Evolutionary conservation across 2,888 invertebrate species (phyloP).

Genomic region (Zootermopsis nevadensis): DNA sequence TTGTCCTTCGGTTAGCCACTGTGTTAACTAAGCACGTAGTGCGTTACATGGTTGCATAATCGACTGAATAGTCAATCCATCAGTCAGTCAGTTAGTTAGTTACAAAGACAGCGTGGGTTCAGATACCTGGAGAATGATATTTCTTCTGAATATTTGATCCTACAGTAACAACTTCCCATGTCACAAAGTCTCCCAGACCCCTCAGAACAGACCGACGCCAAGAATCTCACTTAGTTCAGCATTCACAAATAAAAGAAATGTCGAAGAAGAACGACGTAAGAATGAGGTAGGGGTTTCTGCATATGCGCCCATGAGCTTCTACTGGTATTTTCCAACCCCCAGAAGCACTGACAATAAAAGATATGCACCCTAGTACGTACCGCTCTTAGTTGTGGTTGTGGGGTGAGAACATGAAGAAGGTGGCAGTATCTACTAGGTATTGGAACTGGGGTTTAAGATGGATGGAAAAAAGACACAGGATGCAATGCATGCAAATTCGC

Average conservation of each 20-base stretch:
- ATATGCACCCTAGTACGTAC: conserved; percentile 14
- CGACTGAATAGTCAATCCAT: too few relatives aligned
- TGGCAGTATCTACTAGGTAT: not conserved
- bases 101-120: too few relatives aligned
- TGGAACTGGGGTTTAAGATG: too few relatives aligned
- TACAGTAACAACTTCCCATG: too few relatives aligned
- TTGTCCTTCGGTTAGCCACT: too few relatives aligned
- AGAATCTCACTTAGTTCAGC: not conserved
- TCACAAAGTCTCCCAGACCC: not conserved
- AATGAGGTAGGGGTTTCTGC: conserved; percentile 28
- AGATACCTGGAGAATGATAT: too few relatives aligned
- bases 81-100: too few relatives aligned
- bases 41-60: too few relatives aligned
- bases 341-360: conserved; percentile 46
- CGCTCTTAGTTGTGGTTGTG: not conserved
- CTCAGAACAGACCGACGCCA: not conserved
- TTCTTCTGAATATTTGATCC: not conserved
- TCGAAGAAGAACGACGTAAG: not conserved
- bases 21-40: too few relatives aligned
- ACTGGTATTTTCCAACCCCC: conserved; percentile 19
- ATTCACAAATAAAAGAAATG: not conserved
- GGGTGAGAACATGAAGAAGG: conserved; percentile 8
- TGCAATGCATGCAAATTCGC: conserved; percentile 45
- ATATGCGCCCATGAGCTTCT: conserved; percentile 3
- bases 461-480: not conserved